Conservation (phyloP, 64 coral and sea anemone species). For the Porites australiensis region DNA sequence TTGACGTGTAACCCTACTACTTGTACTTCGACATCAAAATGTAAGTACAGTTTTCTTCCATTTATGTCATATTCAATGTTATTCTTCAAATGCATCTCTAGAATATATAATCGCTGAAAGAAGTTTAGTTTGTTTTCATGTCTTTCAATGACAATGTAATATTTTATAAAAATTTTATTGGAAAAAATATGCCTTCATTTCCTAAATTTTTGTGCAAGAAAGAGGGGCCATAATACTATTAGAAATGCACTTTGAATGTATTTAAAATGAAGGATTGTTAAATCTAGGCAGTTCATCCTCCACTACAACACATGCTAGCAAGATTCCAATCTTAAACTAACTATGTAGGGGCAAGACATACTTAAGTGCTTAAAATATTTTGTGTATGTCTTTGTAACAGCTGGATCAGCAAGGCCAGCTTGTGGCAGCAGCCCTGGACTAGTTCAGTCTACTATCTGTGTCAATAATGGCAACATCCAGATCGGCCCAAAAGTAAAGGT, state of each 20-base stretch:
- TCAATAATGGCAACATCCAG: conserved; percentile 8
- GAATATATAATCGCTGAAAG: not conserved
- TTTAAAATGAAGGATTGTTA: too few relatives aligned
- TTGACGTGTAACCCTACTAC: not conserved
- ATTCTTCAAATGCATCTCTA: not conserved
- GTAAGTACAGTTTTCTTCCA: conserved; percentile 12
- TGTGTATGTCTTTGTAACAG: conserved; percentile 6
- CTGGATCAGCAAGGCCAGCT: conserved; percentile 10
- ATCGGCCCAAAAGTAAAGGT: conserved; percentile 22
- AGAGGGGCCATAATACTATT: not conserved
- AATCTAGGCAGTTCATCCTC: not conserved
- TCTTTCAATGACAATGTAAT: not conserved
- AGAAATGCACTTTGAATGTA: too few relatives aligned
- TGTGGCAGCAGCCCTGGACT: not conserved
- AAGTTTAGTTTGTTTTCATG: conserved; percentile 9
- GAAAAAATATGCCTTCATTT: not conserved
- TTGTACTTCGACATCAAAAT: not conserved
- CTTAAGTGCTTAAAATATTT: not conserved
- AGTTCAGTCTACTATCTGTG: not conserved
- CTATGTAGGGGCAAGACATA: not conserved
- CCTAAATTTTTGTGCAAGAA: not conserved
- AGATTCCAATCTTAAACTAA: not conserved
- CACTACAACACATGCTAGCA: not conserved
- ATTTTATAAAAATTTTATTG: too few relatives aligned
- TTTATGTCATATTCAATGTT: conserved; percentile 9